Evolutionary conservation across 2,888 invertebrate species (phyloP).

Genomic region (Apamea epomidion): DNA sequence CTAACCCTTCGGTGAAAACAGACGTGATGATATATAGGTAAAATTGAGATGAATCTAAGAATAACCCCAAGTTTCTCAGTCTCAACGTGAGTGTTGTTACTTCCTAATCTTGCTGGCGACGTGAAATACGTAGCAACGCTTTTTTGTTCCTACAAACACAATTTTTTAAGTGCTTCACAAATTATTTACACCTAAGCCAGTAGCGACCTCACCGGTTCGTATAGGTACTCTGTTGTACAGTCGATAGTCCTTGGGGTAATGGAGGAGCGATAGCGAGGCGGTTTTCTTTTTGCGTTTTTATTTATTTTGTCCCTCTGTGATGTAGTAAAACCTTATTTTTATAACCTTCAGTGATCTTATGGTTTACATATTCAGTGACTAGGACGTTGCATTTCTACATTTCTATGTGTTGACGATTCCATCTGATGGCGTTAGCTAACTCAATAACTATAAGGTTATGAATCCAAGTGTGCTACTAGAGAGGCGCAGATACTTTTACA

Average conservation of each 20-base stretch:
- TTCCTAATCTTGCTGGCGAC: conserved; percentile 61
- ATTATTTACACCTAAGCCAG: conserved; percentile 71
- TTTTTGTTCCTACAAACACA: conserved; percentile 62
- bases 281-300: not conserved
- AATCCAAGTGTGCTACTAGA: too few relatives aligned
- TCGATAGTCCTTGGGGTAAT: conserved; percentile 28
- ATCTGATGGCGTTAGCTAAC: not conserved
- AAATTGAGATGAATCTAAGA: not conserved
- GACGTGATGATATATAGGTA: not conserved
- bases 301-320: too few relatives aligned
- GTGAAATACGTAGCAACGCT: conserved; percentile 58
- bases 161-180: conserved; percentile 71
- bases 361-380: too few relatives aligned
- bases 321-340: not conserved
- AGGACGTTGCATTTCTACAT: not conserved
- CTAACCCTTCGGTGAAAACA: not conserved
- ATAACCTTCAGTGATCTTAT: not conserved
- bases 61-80: conserved; percentile 7
- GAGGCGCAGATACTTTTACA: too few relatives aligned
- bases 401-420: too few relatives aligned
- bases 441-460: too few relatives aligned
- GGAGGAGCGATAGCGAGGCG: conserved; percentile 21
- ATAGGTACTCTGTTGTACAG: conserved; percentile 56
- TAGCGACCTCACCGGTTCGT: conserved; percentile 64
- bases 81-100: conserved; percentile 28